A percentile compares a stretch with the other conserved stretches of the same genome.
These are phyloP conservation scores for Mastomys coucha DNA, from an alignment of 2,113 vertebrate genomes.

Conservation along the genomic window DNA sequence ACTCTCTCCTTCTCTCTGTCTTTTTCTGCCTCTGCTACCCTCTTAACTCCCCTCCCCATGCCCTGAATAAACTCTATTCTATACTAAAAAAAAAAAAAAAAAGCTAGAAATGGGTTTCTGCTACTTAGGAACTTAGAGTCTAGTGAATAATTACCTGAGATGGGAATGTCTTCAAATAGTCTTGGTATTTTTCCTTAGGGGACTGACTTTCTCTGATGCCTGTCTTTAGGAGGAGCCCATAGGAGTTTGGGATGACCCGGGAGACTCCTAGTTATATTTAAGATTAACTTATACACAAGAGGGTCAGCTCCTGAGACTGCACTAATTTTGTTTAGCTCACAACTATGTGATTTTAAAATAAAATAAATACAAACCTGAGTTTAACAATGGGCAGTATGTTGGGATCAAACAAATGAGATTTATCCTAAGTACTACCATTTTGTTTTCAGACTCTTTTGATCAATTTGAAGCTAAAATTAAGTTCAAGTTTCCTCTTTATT, in stretches of 20 bases:
- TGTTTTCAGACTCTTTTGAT: not conserved
- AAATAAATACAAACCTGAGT: not conserved
- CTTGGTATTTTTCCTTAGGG: not conserved
- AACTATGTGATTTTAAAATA: not conserved
- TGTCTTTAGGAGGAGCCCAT: not conserved
- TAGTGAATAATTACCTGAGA: conserved; percentile 1
- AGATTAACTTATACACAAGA: not conserved
- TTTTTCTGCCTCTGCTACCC: too few relatives aligned
- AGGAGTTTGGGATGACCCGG: not conserved
- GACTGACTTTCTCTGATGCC: not conserved
- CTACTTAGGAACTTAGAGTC: not conserved
- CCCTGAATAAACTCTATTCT: too few relatives aligned
- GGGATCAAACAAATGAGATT: not conserved
- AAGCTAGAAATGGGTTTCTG: not conserved
- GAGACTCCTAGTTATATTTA: not conserved
- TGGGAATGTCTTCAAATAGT: not conserved
- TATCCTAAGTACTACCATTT: not conserved
- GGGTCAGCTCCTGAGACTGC: not conserved
- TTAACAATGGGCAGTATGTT: conserved; percentile 39
- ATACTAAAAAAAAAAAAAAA: too few relatives aligned
- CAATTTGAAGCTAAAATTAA: not conserved
- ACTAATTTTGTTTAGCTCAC: not conserved
- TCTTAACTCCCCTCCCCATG: too few relatives aligned
- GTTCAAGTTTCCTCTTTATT: not conserved
- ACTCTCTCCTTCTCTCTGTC: too few relatives aligned